Conservation (phyloP, 2,113 vertebrate genomes). For the Tragelaphus strepsiceros region DNA sequence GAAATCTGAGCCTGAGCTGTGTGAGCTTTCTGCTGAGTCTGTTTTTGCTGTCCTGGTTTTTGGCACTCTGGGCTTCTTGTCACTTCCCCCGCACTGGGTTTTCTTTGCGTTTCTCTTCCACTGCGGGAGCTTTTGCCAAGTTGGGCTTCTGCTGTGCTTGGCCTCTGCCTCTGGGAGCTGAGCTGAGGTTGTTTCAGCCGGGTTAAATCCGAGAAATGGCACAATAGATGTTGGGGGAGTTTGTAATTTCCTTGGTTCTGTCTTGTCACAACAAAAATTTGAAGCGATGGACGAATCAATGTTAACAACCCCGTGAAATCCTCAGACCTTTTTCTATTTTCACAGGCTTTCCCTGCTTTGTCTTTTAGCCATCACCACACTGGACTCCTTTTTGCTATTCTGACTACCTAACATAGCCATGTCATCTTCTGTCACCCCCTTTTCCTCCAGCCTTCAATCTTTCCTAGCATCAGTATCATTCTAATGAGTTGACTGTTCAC, state of each 20-base stretch:
- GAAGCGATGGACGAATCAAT: accelerated
- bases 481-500: background rate
- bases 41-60: background rate
- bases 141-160: background rate
- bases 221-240: background rate
- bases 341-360: background rate
- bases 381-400: background rate
- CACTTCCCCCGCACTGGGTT: background rate
- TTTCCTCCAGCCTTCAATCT: background rate
- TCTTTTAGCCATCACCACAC: background rate
- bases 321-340: background rate
- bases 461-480: background rate
- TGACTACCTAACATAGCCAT: background rate
- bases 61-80: background rate
- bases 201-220: background rate
- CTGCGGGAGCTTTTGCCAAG: background rate
- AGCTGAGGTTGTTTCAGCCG: background rate
- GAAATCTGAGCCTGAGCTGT: background rate
- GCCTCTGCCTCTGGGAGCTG: background rate
- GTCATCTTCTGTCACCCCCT: background rate
- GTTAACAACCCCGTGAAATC: background rate
- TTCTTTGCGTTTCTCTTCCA: background rate
- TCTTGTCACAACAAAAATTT: background rate
- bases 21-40: background rate
- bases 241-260: background rate